Percentiles rank a stretch among this genome's conserved stretches.
These are phyloP conservation scores for Cettia cetti DNA, from an alignment of 2,113 vertebrate genomes.

Conservation along the genomic window DNA sequence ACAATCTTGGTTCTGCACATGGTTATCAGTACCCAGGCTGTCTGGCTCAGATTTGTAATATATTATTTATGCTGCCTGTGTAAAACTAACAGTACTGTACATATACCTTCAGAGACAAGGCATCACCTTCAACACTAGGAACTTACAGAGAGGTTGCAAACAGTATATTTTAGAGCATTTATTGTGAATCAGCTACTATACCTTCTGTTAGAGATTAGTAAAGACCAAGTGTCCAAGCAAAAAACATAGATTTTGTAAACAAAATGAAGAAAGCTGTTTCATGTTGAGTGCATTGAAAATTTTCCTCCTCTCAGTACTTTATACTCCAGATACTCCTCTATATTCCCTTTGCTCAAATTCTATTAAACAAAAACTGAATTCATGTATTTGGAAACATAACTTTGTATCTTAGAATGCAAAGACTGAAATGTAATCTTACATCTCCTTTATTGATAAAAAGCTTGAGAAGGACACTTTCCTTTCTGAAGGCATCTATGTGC, in stretches of 20 bases:
- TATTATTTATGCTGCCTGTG: neutral
- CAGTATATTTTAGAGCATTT: neutral
- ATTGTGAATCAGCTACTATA: neutral
- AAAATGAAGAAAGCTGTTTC: fast-evolving
- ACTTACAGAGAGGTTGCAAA: neutral
- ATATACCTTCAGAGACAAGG: neutral
- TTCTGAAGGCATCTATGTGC: neutral
- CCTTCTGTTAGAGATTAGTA: neutral
- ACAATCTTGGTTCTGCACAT: neutral
- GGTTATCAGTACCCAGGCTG: neutral
- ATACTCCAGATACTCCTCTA: neutral
- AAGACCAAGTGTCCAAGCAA: neutral
- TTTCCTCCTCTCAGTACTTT: neutral
- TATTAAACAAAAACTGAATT: neutral
- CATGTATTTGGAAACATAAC: neutral
- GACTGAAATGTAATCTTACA: neutral
- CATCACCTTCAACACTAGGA: neutral
- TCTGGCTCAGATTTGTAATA: neutral
- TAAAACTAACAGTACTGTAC: neutral
- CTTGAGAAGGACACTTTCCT: neutral
- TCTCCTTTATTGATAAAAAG: neutral
- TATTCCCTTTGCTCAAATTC: neutral
- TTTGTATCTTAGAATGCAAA: neutral
- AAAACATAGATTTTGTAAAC: neutral
- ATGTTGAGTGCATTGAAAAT: neutral